Percentiles rank a stretch among this genome's conserved stretches.
phyloP scores from a whole-genome alignment of 2,113 vertebrate genomes.

The Butorides virescens region DNA sequence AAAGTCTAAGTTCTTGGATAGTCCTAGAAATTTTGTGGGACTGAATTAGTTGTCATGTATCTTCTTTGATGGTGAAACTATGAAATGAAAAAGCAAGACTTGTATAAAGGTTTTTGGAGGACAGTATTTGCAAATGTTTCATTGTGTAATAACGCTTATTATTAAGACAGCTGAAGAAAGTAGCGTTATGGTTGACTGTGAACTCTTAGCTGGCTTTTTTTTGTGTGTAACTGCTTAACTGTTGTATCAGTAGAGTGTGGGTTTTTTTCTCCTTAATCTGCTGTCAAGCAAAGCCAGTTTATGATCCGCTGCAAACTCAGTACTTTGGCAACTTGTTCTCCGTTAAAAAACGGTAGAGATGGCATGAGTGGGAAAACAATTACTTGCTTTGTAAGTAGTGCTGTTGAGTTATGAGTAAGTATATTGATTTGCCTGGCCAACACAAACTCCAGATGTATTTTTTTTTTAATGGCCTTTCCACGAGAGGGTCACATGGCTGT shows the following conservation, averaged over 20 bases:
- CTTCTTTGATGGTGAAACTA: background rate
- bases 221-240: background rate
- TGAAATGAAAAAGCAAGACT: background rate
- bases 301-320: background rate
- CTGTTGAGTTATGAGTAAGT: constrained; percentile 39
- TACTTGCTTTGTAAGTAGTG: constrained; percentile 54
- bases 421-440: constrained; percentile 49
- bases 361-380: constrained; percentile 37
- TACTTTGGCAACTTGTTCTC: constrained; percentile 10
- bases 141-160: background rate
- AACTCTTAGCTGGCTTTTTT: background rate
- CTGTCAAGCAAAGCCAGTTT: background rate
- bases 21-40: background rate
- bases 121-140: background rate
- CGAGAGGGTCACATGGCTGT: background rate
- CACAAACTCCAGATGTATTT: constrained; percentile 21
- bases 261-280: background rate
- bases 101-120: background rate
- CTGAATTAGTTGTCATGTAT: background rate
- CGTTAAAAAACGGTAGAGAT: constrained; percentile 10
- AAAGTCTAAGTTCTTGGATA: background rate
- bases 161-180: background rate
- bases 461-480: background rate
- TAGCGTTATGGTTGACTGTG: background rate
- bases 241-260: background rate